A percentile compares a stretch with the other conserved stretches of the same genome.
phyloP scores from a whole-genome alignment of 1,140 invertebrate genomes.

The Achatina immaculata region DNA sequence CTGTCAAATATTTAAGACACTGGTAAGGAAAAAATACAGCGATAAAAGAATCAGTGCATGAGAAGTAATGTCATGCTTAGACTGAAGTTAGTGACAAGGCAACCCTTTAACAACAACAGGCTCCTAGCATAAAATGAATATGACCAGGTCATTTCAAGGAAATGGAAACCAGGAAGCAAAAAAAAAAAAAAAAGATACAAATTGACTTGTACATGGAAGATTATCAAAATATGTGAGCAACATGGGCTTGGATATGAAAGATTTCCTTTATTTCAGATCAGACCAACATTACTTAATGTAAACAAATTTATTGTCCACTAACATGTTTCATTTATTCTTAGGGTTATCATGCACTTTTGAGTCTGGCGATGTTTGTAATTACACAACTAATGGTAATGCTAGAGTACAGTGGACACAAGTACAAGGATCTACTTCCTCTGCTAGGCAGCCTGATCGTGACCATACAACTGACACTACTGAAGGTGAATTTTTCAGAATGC shows the following conservation, averaged over 20 bases:
- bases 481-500: conserved; percentile 29
- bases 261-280: background rate
- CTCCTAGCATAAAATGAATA: no score
- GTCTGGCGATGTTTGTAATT: conserved; percentile 56
- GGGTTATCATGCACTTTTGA: conserved; percentile 63
- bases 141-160: no score
- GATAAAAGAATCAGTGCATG: no score
- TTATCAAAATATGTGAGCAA: background rate
- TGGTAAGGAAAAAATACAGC: no score
- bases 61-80: no score
- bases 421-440: conserved; percentile 47
- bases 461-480: conserved; percentile 53
- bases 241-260: no score
- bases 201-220: background rate
- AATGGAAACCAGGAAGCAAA: no score
- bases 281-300: background rate
- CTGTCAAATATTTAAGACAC: no score
- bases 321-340: background rate
- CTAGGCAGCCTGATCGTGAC: conserved; percentile 58
- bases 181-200: background rate
- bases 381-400: conserved; percentile 44
- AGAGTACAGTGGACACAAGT: conserved; percentile 59
- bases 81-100: no score
- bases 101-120: no score
- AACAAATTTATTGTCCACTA: background rate